Base-by-base conservation (phyloP, 2,797 vertebrate species). In the Myotis planiceps region DNA sequence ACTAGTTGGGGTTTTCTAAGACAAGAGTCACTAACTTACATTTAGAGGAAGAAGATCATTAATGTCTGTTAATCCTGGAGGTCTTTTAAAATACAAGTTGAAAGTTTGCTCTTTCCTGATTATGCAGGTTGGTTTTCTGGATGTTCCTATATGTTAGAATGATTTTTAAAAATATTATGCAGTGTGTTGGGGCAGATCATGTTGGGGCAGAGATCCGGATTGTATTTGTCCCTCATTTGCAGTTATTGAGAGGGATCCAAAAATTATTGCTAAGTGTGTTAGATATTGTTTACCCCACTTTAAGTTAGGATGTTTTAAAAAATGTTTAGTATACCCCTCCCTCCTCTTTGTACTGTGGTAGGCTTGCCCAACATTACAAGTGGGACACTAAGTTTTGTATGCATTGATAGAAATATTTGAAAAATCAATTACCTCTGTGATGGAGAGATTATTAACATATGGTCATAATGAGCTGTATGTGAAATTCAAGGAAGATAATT, bases 241-340 rank as follows among this genome's bases (percentile, higher is more conserved):
- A 93, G 93, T 92, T 89, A 94, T 75, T 68, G 93, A 96, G 90
- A 88, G 96, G 92, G 96, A 85, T 94, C 89, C 95, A 25, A 96
- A 94, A 94, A 89, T 47, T 45, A 84, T 90, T 32, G 80, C 88
- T 94, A 96, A 95, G 80, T 53, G 13, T 88, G 34, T 90, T 74
- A 82, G 82, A 81, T 92, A 69, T 89, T 90, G 79, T 86, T 88
- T 95, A 85, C 91, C 14, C 90, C 69, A 32, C 1, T 92, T 94
- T 88, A 89, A 85, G 92, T 74, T 85, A 92, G 66, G 74, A 92
- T 96, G 88, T 83, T 85, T 81, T 65, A 45, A 69, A 60, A 63
- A 51, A 90, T 60, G 72, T 3, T 96, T 83, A 37, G 29, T 60
- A 27, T 18, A n/a, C 9, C 6, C 58, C 39, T 58, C 34, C 5